phyloP scores from a whole-genome alignment of 2,113 vertebrate species.

The Brachyistius frenatus region DNA sequence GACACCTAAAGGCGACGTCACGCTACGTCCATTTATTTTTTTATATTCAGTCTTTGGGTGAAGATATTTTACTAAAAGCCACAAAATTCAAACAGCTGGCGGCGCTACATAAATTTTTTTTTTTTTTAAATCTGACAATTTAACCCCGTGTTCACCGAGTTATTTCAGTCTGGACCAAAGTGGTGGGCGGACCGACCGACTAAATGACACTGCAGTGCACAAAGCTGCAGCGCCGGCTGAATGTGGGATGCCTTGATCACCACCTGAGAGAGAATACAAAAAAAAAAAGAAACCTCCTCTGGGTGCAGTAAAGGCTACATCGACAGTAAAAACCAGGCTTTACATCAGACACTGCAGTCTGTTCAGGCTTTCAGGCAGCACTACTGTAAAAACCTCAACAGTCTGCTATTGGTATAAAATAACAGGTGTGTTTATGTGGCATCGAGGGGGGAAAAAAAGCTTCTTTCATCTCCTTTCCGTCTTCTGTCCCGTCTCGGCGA shows the following conservation, averaged over 20 bases:
- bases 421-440: neutral
- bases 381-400: neutral
- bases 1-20: too few relatives aligned
- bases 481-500: neutral
- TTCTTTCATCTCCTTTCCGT: constrained; percentile 4
- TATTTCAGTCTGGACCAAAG: neutral
- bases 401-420: neutral
- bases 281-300: too few relatives aligned
- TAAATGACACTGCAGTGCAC: neutral
- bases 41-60: too few relatives aligned
- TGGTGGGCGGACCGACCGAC: neutral
- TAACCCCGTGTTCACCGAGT: too few relatives aligned
- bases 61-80: too few relatives aligned
- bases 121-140: too few relatives aligned
- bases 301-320: neutral
- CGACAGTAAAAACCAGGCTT: neutral
- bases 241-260: neutral
- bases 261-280: neutral
- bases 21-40: too few relatives aligned
- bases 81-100: too few relatives aligned
- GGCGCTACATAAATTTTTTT: too few relatives aligned
- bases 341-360: neutral
- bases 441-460: neutral
- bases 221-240: neutral
- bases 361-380: neutral